phyloP scores from a whole-genome alignment of 2,888 invertebrate genomes.

The Camponotus fellah region DNA sequence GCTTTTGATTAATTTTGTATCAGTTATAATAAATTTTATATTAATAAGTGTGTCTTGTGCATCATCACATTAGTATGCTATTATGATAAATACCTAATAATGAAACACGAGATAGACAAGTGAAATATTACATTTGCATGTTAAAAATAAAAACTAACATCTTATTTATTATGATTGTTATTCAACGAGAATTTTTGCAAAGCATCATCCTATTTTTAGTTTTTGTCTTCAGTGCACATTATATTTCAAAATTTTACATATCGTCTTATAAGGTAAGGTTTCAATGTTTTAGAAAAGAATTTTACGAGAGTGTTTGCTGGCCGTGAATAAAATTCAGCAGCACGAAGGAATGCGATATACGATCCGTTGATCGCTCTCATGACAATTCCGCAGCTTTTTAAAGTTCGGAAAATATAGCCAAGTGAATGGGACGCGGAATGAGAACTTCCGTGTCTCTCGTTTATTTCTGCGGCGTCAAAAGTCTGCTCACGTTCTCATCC shows the following conservation, averaged over 20 bases:
- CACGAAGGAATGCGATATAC: conserved; percentile 25
- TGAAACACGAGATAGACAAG: not conserved
- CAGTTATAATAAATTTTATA: not conserved
- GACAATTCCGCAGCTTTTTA: conserved; percentile 59
- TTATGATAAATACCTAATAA: not conserved
- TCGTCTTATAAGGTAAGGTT: not conserved
- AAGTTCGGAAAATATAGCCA: conserved; percentile 62
- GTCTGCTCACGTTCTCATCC: conserved; percentile 76
- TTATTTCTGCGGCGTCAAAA: conserved; percentile 67
- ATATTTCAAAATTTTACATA: conserved; percentile 5
- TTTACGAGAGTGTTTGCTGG: not conserved
- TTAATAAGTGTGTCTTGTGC: not conserved
- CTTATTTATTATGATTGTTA: not conserved
- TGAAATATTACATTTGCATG: not conserved
- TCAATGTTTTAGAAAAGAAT: conserved; percentile 14
- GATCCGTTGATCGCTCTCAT: conserved; percentile 52
- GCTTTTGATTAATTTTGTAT: not conserved
- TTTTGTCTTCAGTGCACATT: not conserved
- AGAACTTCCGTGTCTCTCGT: conserved; percentile 58
- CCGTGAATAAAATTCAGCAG: conserved; percentile 21
- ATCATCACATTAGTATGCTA: not conserved
- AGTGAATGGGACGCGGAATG: conserved; percentile 44
- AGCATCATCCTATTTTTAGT: not conserved
- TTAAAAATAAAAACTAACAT: not conserved
- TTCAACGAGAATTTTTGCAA: not conserved